Evolutionary conservation across 1,140 invertebrate species (phyloP).

Genomic region (Drosophila ogumai): DNA sequence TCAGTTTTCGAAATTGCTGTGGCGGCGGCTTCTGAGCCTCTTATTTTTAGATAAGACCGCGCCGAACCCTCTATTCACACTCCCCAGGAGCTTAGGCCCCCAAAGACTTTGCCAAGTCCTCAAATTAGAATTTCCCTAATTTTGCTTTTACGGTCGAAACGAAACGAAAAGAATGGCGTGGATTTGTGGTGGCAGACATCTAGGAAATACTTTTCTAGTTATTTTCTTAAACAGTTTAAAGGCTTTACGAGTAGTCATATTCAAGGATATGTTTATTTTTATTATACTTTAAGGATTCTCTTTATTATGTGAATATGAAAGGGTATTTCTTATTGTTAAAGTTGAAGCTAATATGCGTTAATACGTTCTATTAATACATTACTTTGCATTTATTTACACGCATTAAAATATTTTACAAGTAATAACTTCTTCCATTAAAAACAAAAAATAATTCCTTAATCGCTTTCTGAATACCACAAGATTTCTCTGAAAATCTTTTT

Average conservation of each 20-base stretch:
- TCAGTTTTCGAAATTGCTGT: slow-evolving; percentile 61
- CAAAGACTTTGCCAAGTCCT: slow-evolving; percentile 41
- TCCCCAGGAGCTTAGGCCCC: slow-evolving; percentile 10
- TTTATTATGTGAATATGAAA: neutral
- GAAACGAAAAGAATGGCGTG: slow-evolving; percentile 1
- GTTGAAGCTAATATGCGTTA: neutral
- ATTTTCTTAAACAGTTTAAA: slow-evolving; percentile 5
- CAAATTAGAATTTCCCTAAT: slow-evolving; percentile 50
- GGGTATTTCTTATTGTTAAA: neutral
- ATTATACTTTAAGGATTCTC: neutral
- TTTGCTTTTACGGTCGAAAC: slow-evolving; percentile 6
- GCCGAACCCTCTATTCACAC: slow-evolving; percentile 21
- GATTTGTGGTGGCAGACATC: slow-evolving; percentile 14
- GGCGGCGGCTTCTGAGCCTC: slow-evolving; percentile 38
- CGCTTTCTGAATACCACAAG: too few relatives aligned
- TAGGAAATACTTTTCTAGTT: neutral
- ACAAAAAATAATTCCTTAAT: neutral
- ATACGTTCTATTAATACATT: too few relatives aligned
- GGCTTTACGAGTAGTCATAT: neutral
- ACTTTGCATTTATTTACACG: too few relatives aligned
- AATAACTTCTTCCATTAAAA: neutral
- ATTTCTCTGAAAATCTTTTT: neutral
- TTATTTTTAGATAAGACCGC: slow-evolving; percentile 71
- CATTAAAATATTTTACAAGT: too few relatives aligned
- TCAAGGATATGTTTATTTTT: neutral